Evolutionary conservation across 1,140 invertebrate species (phyloP).

Genomic region (Acromyrmex heyeri): DNA sequence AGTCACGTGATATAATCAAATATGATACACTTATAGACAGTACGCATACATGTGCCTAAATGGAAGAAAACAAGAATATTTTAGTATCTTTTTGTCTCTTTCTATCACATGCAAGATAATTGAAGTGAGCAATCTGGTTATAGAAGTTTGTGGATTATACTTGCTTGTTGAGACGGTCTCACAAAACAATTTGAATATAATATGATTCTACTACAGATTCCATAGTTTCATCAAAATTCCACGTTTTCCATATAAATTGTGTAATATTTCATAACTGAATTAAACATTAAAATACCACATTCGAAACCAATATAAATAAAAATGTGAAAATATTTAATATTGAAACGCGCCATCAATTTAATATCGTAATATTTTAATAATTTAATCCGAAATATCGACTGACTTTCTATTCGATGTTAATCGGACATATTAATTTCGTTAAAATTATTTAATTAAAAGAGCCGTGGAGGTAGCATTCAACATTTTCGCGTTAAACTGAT

Average conservation of each 20-base stretch:
- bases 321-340: slow-evolving; percentile 57
- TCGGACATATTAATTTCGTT: slow-evolving; percentile 39
- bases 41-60: too few species aligned
- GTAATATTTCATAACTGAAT: slow-evolving; percentile 39
- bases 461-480: neutral
- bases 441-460: slow-evolving; percentile 61
- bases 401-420: slow-evolving; percentile 39
- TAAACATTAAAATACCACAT: slow-evolving; percentile 52
- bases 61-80: too few species aligned
- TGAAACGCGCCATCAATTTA: slow-evolving; percentile 31
- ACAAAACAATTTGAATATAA: neutral
- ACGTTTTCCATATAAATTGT: slow-evolving; percentile 7
- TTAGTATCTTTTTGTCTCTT: too few species aligned
- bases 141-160: neutral
- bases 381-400: slow-evolving; percentile 35
- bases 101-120: too few species aligned
- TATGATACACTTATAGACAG: too few species aligned
- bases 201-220: neutral
- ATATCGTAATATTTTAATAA: slow-evolving; percentile 56
- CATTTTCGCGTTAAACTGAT: neutral
- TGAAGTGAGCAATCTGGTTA: too few species aligned
- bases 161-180: neutral
- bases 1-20: too few species aligned
- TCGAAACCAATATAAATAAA: slow-evolving; percentile 50
- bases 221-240: slow-evolving; percentile 28